Conservation (phyloP, 53 echinoderm and acorn worm genomes). For the Echinometra lucunter region DNA sequence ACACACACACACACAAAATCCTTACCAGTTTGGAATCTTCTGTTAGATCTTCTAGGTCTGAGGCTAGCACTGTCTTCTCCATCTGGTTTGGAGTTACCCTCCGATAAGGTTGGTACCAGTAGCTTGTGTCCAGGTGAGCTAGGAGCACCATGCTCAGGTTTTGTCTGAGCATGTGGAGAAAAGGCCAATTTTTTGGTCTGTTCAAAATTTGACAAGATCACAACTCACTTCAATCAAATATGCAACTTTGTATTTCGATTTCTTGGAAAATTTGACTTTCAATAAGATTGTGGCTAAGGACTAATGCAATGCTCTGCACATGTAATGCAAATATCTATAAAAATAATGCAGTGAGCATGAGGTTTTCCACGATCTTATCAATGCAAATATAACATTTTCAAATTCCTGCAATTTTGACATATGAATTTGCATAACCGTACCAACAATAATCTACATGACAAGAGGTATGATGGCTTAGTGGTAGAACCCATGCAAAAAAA, state of each 20-base stretch:
- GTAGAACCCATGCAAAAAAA: neutral
- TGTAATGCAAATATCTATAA: too few species aligned
- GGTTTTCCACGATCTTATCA: too few species aligned
- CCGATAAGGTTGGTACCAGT: constrained; percentile 75
- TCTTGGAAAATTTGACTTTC: too few species aligned
- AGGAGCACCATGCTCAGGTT: constrained; percentile 63
- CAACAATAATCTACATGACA: too few species aligned
- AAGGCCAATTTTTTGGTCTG: constrained; percentile 17
- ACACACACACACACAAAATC: neutral
- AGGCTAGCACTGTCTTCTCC: constrained; percentile 77
- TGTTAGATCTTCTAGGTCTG: constrained; percentile 74
- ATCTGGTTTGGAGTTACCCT: constrained; percentile 71
- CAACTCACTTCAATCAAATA: neutral
- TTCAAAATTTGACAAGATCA: constrained; percentile 7
- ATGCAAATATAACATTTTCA: too few species aligned
- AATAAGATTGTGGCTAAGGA: too few species aligned
- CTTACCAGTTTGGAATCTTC: constrained; percentile 78
- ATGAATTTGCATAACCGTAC: too few species aligned
- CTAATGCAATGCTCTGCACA: too few species aligned
- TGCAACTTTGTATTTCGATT: too few species aligned
- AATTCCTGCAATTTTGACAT: too few species aligned
- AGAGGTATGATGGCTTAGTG: too few species aligned
- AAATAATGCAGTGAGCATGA: too few species aligned
- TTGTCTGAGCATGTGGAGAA: constrained; percentile 13
- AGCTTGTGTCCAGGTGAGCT: constrained; percentile 77